Percentiles rank a stretch among this genome's conserved stretches.
phyloP scores from a whole-genome alignment of 2,888 invertebrate genomes.

The Tortrix viridana region DNA sequence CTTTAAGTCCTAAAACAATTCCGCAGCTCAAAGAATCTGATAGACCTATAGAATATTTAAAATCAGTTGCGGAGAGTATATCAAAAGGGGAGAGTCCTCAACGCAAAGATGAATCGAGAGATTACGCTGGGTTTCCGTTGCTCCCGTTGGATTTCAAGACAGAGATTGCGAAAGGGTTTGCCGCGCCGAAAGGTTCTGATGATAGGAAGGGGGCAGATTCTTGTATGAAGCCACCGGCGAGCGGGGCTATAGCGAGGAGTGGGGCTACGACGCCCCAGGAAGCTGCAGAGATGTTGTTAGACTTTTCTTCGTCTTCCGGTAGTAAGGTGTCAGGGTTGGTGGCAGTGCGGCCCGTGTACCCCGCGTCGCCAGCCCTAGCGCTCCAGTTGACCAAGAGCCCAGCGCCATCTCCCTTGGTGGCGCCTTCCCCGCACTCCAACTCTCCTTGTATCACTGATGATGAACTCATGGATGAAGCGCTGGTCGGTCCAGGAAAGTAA shows the following conservation, averaged over 20 bases:
- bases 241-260: constrained; percentile 71
- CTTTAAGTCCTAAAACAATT: constrained; percentile 73
- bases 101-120: constrained; percentile 74
- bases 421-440: constrained; percentile 87
- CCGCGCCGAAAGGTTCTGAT: constrained; percentile 74
- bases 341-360: constrained; percentile 83
- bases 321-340: constrained; percentile 82
- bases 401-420: constrained; percentile 87
- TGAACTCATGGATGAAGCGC: constrained; percentile 94
- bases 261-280: constrained; percentile 83
- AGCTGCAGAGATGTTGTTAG: constrained; percentile 86
- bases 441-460: constrained; percentile 94
- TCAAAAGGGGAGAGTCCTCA: constrained; percentile 68
- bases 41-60: constrained; percentile 68
- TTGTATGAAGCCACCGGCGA: constrained; percentile 77
- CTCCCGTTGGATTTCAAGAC: constrained; percentile 78
- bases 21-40: constrained; percentile 62
- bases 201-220: constrained; percentile 78
- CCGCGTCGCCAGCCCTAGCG: constrained; percentile 88
- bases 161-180: constrained; percentile 76
- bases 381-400: constrained; percentile 91
- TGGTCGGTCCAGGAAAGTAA: constrained; percentile 91
- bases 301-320: constrained; percentile 86
- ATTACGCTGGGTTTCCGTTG: constrained; percentile 66
- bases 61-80: constrained; percentile 69